A percentile compares a stretch with the other conserved stretches of the same genome.
Evolutionary conservation across 2,797 vertebrate species (phyloP).

Genomic region (Pogoniulus pusillus): DNA sequence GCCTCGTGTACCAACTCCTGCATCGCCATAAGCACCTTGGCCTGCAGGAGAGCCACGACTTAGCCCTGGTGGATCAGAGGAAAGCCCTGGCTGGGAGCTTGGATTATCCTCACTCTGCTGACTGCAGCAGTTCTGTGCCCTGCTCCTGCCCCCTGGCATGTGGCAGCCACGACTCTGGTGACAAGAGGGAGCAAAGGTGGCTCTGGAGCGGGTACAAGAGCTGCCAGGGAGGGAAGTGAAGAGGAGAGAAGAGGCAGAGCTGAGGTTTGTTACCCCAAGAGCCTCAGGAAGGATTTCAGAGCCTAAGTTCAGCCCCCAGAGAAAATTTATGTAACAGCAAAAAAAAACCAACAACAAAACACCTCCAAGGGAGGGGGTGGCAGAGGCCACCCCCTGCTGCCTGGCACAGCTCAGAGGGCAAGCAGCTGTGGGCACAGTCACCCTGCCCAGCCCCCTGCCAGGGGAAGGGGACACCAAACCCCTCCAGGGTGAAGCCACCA

Average conservation of each 20-base stretch:
- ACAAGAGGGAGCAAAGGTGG: neutral
- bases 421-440: neutral
- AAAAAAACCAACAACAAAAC: too few species aligned
- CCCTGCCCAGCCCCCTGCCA: neutral
- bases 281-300: neutral
- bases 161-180: neutral
- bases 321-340: slow-evolving; percentile 18
- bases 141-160: neutral
- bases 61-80: neutral
- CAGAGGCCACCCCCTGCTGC: rapidly evolving
- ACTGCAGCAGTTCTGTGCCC: neutral
- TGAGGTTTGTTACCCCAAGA: neutral
- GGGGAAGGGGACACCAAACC: neutral
- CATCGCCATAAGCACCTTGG: neutral
- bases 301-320: neutral
- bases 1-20: neutral
- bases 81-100: neutral
- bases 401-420: neutral
- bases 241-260: neutral
- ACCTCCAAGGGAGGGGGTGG: too few species aligned
- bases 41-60: neutral
- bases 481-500: neutral
- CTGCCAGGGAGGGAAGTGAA: neutral
- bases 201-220: neutral
- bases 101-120: slow-evolving; percentile 19